Evolutionary conservation across 2,113 vertebrate genomes (phyloP), one percentile per base, ranked within the genome.

Genomic region (Globicephala melas): DNA sequence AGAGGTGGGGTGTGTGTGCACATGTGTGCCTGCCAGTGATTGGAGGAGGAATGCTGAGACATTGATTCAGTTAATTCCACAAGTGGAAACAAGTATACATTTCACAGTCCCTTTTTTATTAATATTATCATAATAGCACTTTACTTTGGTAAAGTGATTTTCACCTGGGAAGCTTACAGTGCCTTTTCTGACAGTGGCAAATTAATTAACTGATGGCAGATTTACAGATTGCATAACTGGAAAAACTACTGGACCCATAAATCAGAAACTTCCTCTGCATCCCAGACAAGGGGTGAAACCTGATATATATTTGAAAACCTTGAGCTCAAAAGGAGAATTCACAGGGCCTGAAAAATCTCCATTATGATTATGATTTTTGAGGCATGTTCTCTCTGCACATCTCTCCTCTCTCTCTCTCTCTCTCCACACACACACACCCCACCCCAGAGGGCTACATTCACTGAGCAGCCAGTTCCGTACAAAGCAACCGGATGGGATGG

Each of bases 251-350:
- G 63, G 92, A 53, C 82, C 53, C 74, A 95, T 96, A 92, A 97
- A 97, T 94, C 97, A 89, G 93, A 97, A 95, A 97, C 95, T 97
- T 97, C 95, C 97, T 98, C 82, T 94, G 28, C 9, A 3, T 74
- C 41, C n/a, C 5, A 15, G 65, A 89, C 81, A 53, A 94, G 84
- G 50, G 8, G 26, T 47, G 93, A 95, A 98, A 97, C 31, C 79
- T 94, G 89, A 97, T 86, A 76, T 7, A 55, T 47, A 60, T 82
- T 82, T 67, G 50, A 94, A 97, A 97, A 88, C 25, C 47, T 74
- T 89, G 73, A 87, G 77, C 81, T 95, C 83, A 80, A 90, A 95
- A 95, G 50, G 62, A 95, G 62, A 96, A 94, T 31, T 92, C 82
- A 55, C 20, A 21, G 65, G 63, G 58, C 71, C 70, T 91, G 44